Evolutionary conservation across 2,797 vertebrate genomes (phyloP).

Genomic region (Microcaecilia unicolor): DNA sequence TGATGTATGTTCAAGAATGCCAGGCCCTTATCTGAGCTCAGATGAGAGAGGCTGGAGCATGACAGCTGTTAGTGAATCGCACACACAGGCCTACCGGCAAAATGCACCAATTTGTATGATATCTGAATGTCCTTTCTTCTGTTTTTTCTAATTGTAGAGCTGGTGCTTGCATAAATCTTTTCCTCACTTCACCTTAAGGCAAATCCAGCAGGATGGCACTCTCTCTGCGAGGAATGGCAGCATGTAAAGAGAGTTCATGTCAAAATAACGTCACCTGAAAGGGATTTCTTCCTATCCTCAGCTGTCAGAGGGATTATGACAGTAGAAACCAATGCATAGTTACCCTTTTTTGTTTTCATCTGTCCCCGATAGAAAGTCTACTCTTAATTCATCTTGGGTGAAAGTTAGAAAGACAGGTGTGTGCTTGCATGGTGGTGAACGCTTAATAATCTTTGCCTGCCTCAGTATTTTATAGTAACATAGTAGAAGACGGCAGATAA

Average conservation of each 20-base stretch:
- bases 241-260: constrained; percentile 6
- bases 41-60: constrained; percentile 30
- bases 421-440: too few relatives aligned
- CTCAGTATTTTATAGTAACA: too few relatives aligned
- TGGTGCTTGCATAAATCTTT: constrained; percentile 41
- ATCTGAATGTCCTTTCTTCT: constrained; percentile 36
- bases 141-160: constrained; percentile 43
- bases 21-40: constrained; percentile 12
- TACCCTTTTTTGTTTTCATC: neutral
- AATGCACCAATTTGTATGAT: constrained; percentile 43
- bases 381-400: too few relatives aligned
- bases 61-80: constrained; percentile 41
- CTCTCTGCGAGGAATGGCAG: constrained; percentile 17
- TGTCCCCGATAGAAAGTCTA: constrained; percentile 7
- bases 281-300: too few relatives aligned
- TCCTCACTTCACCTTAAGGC: constrained; percentile 19
- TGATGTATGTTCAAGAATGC: constrained; percentile 10
- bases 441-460: too few relatives aligned
- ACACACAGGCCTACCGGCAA: constrained; percentile 41
- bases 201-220: constrained; percentile 26
- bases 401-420: too few relatives aligned
- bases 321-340: too few relatives aligned
- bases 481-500: too few relatives aligned
- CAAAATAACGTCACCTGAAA: constrained; percentile 10
- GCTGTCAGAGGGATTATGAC: too few relatives aligned